Evolutionary conservation across 2,113 vertebrate genomes (phyloP), one percentile per base, ranked within the genome.

Genomic region (Antennarius striatus): DNA sequence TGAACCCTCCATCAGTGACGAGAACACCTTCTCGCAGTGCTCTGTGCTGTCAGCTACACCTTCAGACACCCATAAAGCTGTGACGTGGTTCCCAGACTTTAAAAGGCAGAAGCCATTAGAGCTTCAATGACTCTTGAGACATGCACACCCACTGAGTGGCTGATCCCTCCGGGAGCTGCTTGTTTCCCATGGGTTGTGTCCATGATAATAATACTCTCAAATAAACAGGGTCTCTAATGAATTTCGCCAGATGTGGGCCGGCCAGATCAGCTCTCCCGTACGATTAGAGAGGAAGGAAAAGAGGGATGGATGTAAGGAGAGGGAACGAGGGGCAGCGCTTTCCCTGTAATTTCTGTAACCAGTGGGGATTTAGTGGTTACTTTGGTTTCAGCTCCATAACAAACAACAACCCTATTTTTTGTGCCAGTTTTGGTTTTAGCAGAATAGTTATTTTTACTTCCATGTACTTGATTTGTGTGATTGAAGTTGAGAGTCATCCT

Each of bases 211-310:
- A 64, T 67, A 52, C 78, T 84, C 69, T 72, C 79, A 89, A 91
- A 91, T 89, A 85, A 85, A 86, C 81, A 88, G 82, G 75, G 81
- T 84, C 82, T 84, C 77, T 91, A 91, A 92, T 91, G 81, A 87
- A 89, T 77, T 63, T 86, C 75, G 81, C 87, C 92, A 93, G 91
- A 92, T 93, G 91, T 92, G 86, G 77, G 81, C 68, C 65, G 84
- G 76, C 56, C 89, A 82, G 90, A 85, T 89, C 85, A 88, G 72
- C 69, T 62, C 81, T 87, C 82, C 84, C 71, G 71, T 77, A 66
- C 85, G 79, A 92, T 91, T 89, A 91, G 81, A 92, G 88, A 89
- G 86, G 50, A 76, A 75, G 83, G 75, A 86, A 73, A 66, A 79
- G 66, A 73, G 58, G 81, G 80, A 74, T 63, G 67, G 64, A 64